phyloP scores from a whole-genome alignment of 2,113 vertebrate genomes.

The Eidolon helvum region DNA sequence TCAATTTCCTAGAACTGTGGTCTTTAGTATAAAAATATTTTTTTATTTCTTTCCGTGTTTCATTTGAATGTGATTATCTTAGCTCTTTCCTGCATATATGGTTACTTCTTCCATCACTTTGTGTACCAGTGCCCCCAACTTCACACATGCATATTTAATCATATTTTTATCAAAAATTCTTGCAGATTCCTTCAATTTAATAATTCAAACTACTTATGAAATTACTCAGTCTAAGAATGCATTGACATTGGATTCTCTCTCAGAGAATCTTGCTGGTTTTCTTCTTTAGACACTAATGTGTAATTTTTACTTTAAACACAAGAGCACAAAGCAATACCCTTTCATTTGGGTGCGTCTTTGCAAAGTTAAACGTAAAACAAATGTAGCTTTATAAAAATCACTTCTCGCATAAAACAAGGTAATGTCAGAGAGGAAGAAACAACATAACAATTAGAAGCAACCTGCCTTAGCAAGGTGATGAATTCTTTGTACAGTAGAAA shows the following conservation, averaged over 20 bases:
- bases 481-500: constrained; percentile 66
- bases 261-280: not conserved
- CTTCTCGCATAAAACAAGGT: constrained; percentile 31
- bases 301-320: constrained; percentile 52
- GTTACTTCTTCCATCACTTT: not conserved
- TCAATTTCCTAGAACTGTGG: not conserved
- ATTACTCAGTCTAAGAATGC: not conserved
- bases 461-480: constrained; percentile 35
- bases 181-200: constrained; percentile 19
- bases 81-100: not conserved
- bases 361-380: constrained; percentile 67
- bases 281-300: not conserved
- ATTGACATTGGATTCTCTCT: not conserved
- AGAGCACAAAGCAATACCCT: not conserved
- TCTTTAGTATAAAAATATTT: not conserved
- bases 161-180: not conserved
- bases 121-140: not conserved
- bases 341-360: constrained; percentile 50
- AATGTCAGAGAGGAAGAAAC: constrained; percentile 41
- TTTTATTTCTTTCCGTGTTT: not conserved
- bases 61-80: not conserved
- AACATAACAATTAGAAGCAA: constrained; percentile 65
- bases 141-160: not conserved
- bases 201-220: constrained; percentile 26
- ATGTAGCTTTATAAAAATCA: constrained; percentile 51